Base-by-base conservation (phyloP, 2,113 vertebrate genomes). In the Notarius lentiginosus region DNA sequence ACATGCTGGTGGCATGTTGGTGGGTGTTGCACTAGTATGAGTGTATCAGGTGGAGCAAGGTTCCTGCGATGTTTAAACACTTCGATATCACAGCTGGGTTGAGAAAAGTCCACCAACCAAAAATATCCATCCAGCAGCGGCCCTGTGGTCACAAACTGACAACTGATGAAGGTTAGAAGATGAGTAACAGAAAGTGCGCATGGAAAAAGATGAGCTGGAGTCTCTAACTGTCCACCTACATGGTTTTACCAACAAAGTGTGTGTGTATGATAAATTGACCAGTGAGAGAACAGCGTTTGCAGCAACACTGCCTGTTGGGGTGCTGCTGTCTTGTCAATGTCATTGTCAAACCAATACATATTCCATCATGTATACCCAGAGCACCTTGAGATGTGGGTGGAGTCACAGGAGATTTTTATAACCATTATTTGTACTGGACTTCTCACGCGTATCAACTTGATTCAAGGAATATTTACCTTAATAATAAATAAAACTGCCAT, bases 151-250 rank as follows among this genome's bases (percentile, higher is more conserved):
- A 83, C 61, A 53, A 66, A 18, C 63, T n/a, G 60, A 83, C 81
- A 53, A 11, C 47, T 27, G 41, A 18, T 18, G n/a, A 66, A 66
- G 47, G 24, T 61, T 66, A 27, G 7, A 66, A 30, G 61, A 83
- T 18, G 61, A 53, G 22, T 66, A 82, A 15, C 58, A 65, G 55
- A 61, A 65, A 24, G 12, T 53, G 18, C 0, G 24, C 24, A 18
- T 66, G 41, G 34, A 63, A 6, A 51, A 82, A 41, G 17, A 80
- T 2, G 10, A 81, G 56, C 30, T 41, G 0, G 1, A 61, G 79
- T 61, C 56, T 83, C 61, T 10, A 66, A 53, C 81, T 66, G 81
- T 83, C 61, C 81, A 66, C 81, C 81, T 83, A 66, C 81, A 53
- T 30, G 81, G 24, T 66, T 83, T 83, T 53, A 66, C 24, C 41